Base-by-base conservation (phyloP, 2,797 vertebrate genomes). In the Dendrocincla tyrannina region DNA sequence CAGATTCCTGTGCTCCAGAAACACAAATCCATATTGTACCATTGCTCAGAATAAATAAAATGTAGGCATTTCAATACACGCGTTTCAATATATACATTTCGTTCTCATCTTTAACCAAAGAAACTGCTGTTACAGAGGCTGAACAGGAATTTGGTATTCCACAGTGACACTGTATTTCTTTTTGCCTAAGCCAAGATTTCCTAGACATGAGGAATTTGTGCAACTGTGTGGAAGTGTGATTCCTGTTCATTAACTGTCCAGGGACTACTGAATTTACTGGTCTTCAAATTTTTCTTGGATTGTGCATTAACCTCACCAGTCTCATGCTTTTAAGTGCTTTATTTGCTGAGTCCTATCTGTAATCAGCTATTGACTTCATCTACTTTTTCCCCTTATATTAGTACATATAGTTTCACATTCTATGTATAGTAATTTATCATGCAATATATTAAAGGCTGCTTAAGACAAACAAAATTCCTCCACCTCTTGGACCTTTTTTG, bases 401-500 rank as follows among this genome's bases (percentile, higher is more conserved):
- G 79, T 77, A 88, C n/a, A 68, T 90, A 75, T n/a, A 66, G 22
- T 53, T 89, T 90, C 74, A 47, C 72, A 91, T 86, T 90, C 67
- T 81, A 76, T 28, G 88, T 44, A 49, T 58, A 70, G 14, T 47
- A 90, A 85, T 73, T 94, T 76, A 91, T 89, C 24, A 92, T 88
- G 89, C 87, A 89, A 94, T 93, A 89, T 74, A 96, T 85, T 97
- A 97, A 96, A 80, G 91, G 49, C 63, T 96, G 93, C 87, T 97
- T 98, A 97, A 93, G 83, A 97, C 93, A 96, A 97, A 97, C 95
- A 97, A 95, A 97, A 97, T 95, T 88, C 91, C 88, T 97, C 96
- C 89, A 99, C 98, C 98, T 98, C 98, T 98, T 98, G 96, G 97
- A 98, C 98, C 97, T 98, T 98, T 97, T 98, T 98, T 99, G 98